These are phyloP conservation scores for Trachelipus rathkii DNA, from an alignment of 1,140 invertebrate species.

Conservation along the genomic window DNA sequence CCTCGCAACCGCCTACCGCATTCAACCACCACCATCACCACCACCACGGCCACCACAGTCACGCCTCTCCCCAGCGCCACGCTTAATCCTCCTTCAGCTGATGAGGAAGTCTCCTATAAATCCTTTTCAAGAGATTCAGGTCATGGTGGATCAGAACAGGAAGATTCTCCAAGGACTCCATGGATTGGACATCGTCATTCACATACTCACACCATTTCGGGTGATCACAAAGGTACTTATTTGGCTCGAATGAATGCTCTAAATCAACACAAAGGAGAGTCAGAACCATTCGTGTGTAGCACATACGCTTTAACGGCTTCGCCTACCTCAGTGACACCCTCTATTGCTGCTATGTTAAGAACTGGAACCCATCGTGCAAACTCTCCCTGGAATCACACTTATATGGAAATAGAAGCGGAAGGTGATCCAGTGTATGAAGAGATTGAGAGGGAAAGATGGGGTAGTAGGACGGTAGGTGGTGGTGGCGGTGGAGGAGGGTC, in stretches of 20 bases:
- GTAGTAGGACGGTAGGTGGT: conserved; percentile 22
- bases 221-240: conserved; percentile 40
- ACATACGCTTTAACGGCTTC: conserved; percentile 29
- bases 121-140: conserved; percentile 63
- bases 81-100: conserved; percentile 27
- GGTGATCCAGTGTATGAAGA: conserved; percentile 77
- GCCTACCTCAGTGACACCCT: conserved; percentile 31
- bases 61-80: conserved; percentile 37
- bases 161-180: conserved; percentile 56
- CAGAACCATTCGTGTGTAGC: conserved; percentile 28
- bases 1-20: conserved; percentile 39
- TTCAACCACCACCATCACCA: conserved; percentile 40
- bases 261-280: conserved; percentile 18
- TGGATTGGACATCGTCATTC: conserved; percentile 35
- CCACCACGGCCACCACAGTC: conserved; percentile 41
- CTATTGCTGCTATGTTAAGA: conserved; percentile 29
- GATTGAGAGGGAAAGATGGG: conserved; percentile 61
- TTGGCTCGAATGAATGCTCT: conserved; percentile 39
- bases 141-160: conserved; percentile 62
- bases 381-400: conserved; percentile 61
- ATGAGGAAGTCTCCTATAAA: conserved; percentile 67
- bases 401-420: conserved; percentile 62
- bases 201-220: conserved; percentile 39
- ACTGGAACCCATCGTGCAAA: conserved; percentile 33
- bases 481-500: conserved; percentile 25